These are phyloP conservation scores for Polyommatus iphigenia DNA, from an alignment of 2,888 invertebrate species.

Conservation along the genomic window DNA sequence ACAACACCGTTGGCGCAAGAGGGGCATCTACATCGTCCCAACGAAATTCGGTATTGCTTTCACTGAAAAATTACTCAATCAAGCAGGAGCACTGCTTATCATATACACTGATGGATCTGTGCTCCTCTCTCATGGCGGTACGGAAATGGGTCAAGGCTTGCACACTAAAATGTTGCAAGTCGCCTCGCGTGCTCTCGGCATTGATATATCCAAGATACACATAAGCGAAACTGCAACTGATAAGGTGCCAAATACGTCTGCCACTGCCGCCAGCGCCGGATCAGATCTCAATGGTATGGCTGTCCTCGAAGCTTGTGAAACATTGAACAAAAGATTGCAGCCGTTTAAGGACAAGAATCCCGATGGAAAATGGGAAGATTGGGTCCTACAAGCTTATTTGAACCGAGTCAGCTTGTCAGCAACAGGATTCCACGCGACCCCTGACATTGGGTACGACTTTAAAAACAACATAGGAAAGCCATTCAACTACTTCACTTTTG, in stretches of 20 bases:
- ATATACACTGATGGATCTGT: slow-evolving; percentile 95
- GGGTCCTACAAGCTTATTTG: slow-evolving; percentile 88
- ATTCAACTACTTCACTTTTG: slow-evolving; percentile 93
- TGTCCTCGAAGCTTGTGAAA: slow-evolving; percentile 89
- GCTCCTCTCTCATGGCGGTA: slow-evolving; percentile 93
- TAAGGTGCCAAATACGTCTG: slow-evolving; percentile 94
- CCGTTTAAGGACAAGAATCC: slow-evolving; percentile 89
- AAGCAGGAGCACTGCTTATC: slow-evolving; percentile 92
- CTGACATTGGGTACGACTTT: slow-evolving; percentile 86
- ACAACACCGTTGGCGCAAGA: slow-evolving; percentile 90
- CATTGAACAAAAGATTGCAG: slow-evolving; percentile 85
- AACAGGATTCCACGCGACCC: slow-evolving; percentile 90
- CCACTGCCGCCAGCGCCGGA: slow-evolving; percentile 93
- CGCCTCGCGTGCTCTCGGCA: slow-evolving; percentile 86
- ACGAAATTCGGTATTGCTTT: slow-evolving; percentile 93
- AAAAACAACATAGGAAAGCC: slow-evolving; percentile 85
- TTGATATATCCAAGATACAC: slow-evolving; percentile 87
- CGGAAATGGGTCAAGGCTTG: slow-evolving; percentile 98
- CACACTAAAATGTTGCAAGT: slow-evolving; percentile 98
- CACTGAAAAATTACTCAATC: slow-evolving; percentile 87
- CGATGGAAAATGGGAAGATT: slow-evolving; percentile 89
- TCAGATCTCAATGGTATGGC: slow-evolving; percentile 97
- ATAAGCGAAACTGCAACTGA: slow-evolving; percentile 92
- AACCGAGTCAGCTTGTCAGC: slow-evolving; percentile 89
- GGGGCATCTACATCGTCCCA: slow-evolving; percentile 90